Percentiles rank a stretch among this genome's conserved stretches.
Conservation (phyloP, 2,797 vertebrate genomes). For the Momotus momota region DNA sequence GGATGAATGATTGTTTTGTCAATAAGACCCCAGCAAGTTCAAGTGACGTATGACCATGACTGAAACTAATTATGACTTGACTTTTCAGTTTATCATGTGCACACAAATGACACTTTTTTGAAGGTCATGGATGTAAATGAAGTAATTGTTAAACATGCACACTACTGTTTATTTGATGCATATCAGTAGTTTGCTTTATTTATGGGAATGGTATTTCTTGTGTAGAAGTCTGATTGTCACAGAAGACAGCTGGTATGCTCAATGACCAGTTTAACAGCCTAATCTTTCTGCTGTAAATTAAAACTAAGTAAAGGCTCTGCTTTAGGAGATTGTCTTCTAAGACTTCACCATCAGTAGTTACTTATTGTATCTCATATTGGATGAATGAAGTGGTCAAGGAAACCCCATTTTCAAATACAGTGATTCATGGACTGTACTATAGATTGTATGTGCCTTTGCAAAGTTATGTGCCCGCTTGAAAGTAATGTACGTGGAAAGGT, state of each 20-base stretch:
- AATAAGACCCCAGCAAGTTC: background rate
- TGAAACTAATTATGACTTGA: background rate
- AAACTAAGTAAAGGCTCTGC: background rate
- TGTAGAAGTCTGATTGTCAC: background rate
- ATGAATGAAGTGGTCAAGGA: background rate
- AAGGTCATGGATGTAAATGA: background rate
- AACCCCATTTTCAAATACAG: background rate
- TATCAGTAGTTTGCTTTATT: background rate
- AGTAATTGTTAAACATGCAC: background rate
- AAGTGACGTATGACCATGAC: background rate
- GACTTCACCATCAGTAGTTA: background rate
- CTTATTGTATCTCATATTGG: background rate
- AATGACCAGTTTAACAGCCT: background rate
- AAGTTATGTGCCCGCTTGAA: background rate
- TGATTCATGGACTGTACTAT: background rate
- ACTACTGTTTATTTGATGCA: background rate
- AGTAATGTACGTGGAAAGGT: fast-evolving
- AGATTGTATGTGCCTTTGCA: background rate
- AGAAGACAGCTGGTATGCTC: background rate
- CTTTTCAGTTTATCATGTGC: background rate
- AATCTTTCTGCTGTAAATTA: background rate
- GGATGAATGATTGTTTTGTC: background rate
- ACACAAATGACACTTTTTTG: background rate
- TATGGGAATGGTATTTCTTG: background rate
- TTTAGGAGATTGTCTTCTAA: background rate